Base-by-base conservation (phyloP, 2,797 vertebrate species). In the Etheostoma nigrum region DNA sequence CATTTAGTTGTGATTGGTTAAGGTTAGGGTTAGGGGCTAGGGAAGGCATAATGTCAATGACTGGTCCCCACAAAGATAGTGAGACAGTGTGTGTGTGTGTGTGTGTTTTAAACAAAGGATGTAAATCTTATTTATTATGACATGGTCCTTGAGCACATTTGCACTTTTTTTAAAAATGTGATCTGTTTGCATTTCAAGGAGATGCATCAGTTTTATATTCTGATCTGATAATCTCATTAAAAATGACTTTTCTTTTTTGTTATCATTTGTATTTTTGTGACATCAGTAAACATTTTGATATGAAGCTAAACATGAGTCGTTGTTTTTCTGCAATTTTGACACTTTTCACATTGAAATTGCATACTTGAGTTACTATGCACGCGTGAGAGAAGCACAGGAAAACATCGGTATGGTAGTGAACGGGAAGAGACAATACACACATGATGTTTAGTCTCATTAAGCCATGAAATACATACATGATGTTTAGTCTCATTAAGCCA, bases 131-230 rank as follows among this genome's bases (percentile, higher is more conserved):
- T 92, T 90, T 91, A 91, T 90, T 89, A 45, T 53, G 45, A 77
- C 72, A 33, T 66, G 72, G 66, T 84, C 83, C 65, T 69, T 45
- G 67, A 79, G 92, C 93, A 94, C 90, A 74, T 86, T 81, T 86
- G 89, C 91, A 92, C 91, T n/a, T n/a, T 94, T 94, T 91, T 48
- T 57, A 16, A 51, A 40, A 40, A 61, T 74, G 47, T 79, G 67
- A 82, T 40, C 16, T 59, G 25, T 59, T 13, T 61, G 65, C 52
- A 53, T 67, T n/a, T n/a, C n/a, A n/a, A n/a, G n/a, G n/a, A n/a
- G n/a, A n/a, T n/a, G n/a, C n/a, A n/a, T n/a, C 27, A 25, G 33
- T 83, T 79, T 81, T 85, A 70, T 85, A 82, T 30, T 53, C 54
- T 63, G 59, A 75, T 67, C 51, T 51, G 55, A 79, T 79, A 62